These are phyloP conservation scores for Orthosia incerta DNA, from an alignment of 2,888 invertebrate genomes.

Conservation along the genomic window DNA sequence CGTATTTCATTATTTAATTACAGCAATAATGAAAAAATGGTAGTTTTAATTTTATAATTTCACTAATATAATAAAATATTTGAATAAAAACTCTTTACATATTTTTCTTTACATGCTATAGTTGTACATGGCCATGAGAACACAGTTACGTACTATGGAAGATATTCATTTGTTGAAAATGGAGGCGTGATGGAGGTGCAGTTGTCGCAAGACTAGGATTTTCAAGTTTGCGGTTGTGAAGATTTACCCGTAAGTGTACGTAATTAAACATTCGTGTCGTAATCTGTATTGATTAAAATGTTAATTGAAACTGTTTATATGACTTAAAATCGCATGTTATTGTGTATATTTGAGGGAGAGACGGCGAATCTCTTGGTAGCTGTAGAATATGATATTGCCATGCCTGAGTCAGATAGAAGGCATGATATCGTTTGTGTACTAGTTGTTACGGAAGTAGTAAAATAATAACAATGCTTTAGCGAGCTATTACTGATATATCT, in stretches of 20 bases:
- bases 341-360: slow-evolving; percentile 89
- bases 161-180: slow-evolving; percentile 90
- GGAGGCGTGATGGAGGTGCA: slow-evolving; percentile 88
- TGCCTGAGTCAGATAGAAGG: slow-evolving; percentile 72
- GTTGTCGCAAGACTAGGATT: slow-evolving; percentile 84
- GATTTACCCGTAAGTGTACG: slow-evolving; percentile 80
- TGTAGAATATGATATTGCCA: slow-evolving; percentile 79
- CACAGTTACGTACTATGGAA: slow-evolving; percentile 74
- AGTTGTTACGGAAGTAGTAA: slow-evolving; percentile 42
- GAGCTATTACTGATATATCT: slow-evolving; percentile 46
- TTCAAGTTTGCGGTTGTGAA: slow-evolving; percentile 85
- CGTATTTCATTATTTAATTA: background rate
- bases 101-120: slow-evolving; percentile 65
- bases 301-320: slow-evolving; percentile 68
- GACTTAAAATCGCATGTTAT: slow-evolving; percentile 68
- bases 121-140: slow-evolving; percentile 65
- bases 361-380: slow-evolving; percentile 81
- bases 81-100: slow-evolving; percentile 27
- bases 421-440: slow-evolving; percentile 42
- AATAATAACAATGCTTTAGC: slow-evolving; percentile 54
- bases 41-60: background rate
- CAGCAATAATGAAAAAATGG: slow-evolving; percentile 1
- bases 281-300: slow-evolving; percentile 75
- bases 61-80: background rate
- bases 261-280: slow-evolving; percentile 76